Base-by-base conservation (phyloP, 2,113 vertebrate species). In the Sorex fumeus region DNA sequence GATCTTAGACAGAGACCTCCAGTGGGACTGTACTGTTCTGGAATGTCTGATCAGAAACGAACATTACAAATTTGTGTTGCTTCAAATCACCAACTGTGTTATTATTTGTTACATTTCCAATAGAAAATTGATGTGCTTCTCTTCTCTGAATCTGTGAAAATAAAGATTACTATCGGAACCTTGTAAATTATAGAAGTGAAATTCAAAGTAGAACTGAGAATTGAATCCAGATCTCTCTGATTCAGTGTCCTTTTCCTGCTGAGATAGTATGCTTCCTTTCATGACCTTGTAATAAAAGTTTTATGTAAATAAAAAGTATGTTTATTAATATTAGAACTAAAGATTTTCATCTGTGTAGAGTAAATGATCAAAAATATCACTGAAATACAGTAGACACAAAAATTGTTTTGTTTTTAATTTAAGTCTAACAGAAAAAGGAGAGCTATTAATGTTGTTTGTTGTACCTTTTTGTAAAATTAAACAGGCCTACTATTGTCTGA, bases 361-460 rank as follows among this genome's bases (percentile, higher is more conserved):
- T 81, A 84, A 93, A 72, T 91, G 21, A 74, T n/a, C 12, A 86
- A 83, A 71, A 67, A 76, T 0, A 0, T 27, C 53, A 74, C 11
- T 77, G 60, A 71, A 88, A 93, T 88, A 80, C 9, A 64, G 62
- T 21, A 72, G 11, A 69, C 12, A 66, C 6, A 53, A 76, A 88
- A 75, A 50, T 76, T 32, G 13, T 75, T 84, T 71, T 50, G 19
- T 91, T 90, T 95, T 69, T 53, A 71, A 86, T 83, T 91, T 60
- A 84, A 75, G 47, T 75, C 77, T 81, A 45, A 87, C 87, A 81
- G 69, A 94, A 92, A 93, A 80, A 36, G 7, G 71, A 86, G 66
- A 57, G 62, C 78, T 28, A 62, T 47, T 8, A 88, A 62, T 47
- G 13, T 91, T 88, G 32, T 79, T 92, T 75, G 60, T 89, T 91